phyloP scores from a whole-genome alignment of 35 echinoderm and acorn worm species.

The Ophioderma brevispina region DNA sequence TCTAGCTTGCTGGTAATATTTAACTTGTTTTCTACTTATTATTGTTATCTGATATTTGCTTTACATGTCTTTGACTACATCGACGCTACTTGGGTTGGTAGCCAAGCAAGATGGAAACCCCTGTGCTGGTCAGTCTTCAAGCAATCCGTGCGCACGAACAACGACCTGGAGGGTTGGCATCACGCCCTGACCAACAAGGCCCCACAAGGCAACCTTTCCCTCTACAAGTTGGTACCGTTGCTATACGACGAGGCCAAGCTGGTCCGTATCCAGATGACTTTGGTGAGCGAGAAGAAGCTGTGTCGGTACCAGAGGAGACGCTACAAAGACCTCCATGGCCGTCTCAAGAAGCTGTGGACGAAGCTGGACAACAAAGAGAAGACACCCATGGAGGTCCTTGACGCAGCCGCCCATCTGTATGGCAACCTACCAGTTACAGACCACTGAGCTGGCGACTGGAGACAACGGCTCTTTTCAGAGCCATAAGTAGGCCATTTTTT shows the following conservation, averaged over 20 bases:
- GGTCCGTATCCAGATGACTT: not conserved
- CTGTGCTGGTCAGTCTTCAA: not conserved
- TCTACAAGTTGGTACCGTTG: conserved; percentile 21
- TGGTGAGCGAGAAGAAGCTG: conserved; percentile 27
- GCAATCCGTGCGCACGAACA: conserved; percentile 36
- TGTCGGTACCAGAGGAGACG: conserved; percentile 12
- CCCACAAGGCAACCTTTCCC: not conserved
- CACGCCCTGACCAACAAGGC: conserved; percentile 14
- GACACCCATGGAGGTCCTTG: not conserved
- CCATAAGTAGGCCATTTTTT: no score
- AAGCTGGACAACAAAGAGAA: not conserved
- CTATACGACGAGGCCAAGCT: conserved; percentile 21
- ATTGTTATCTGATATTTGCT: not conserved
- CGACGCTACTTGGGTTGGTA: conserved; percentile 4
- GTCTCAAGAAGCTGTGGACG: conserved; percentile 1
- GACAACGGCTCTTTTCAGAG: no score
- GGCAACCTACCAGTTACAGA: not conserved
- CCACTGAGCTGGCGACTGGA: no score
- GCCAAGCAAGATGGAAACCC: conserved; percentile 8
- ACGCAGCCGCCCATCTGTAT: not conserved
- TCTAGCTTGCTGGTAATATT: not conserved
- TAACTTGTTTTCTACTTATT: not conserved
- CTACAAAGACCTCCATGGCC: conserved; percentile 11
- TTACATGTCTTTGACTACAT: not conserved
- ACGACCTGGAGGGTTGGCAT: conserved; percentile 63